These are phyloP conservation scores for Solea solea DNA, from an alignment of 2,113 vertebrate genomes.

Conservation along the genomic window DNA sequence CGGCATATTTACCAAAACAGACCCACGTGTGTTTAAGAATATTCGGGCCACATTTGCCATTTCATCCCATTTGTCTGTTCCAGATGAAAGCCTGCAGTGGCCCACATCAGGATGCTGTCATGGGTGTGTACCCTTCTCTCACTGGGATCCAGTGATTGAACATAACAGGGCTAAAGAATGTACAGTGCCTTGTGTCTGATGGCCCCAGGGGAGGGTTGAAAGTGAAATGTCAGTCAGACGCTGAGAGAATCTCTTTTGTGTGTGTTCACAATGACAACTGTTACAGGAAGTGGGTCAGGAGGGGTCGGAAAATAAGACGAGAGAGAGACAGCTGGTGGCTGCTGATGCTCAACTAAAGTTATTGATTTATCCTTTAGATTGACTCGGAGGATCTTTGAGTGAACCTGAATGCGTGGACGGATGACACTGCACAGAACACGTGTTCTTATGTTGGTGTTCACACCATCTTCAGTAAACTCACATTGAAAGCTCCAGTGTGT, in stretches of 20 bases:
- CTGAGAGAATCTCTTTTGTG: conserved; percentile 72
- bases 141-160: conserved; percentile 19
- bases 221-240: conserved; percentile 55
- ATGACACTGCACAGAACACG: not conserved
- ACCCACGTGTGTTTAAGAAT: no score
- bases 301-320: conserved; percentile 26
- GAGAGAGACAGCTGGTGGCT: not conserved
- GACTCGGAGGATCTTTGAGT: conserved; percentile 7
- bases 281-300: conserved; percentile 62
- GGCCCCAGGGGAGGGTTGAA: conserved; percentile 55
- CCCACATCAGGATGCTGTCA: not conserved
- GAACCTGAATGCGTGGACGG: conserved; percentile 29
- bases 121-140: not conserved
- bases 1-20: no score
- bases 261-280: conserved; percentile 49
- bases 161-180: conserved; percentile 11
- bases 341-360: conserved; percentile 43
- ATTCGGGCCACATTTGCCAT: no score
- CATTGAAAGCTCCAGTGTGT: not conserved
- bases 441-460: not conserved
- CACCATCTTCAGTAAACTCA: not conserved
- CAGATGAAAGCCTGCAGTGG: no score
- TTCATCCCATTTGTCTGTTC: no score
- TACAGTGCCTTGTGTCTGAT: conserved; percentile 41
- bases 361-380: conserved; percentile 32